Evolutionary conservation across 2,888 invertebrate species (phyloP).

Genomic region (Amaurobius ferox): DNA sequence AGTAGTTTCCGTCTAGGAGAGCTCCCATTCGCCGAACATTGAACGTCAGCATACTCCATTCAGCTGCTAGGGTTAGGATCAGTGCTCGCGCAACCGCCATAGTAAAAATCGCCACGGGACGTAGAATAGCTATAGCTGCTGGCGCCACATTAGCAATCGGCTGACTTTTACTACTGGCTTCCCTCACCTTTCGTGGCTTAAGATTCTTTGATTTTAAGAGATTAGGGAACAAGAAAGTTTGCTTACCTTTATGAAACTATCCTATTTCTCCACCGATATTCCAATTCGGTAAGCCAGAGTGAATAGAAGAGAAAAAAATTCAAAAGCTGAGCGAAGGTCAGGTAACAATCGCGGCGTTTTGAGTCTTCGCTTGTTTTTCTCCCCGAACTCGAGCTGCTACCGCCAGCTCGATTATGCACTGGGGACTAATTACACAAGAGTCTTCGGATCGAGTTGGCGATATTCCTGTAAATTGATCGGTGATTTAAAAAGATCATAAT

Average conservation of each 20-base stretch:
- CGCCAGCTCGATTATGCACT: conserved; percentile 67
- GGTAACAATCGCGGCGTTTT: conserved; percentile 65
- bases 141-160: conserved; percentile 53
- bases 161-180: conserved; percentile 37
- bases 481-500: conserved; percentile 50
- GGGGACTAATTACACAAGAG: conserved; percentile 67
- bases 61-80: conserved; percentile 68
- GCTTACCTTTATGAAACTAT: conserved; percentile 55
- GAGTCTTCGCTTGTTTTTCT: conserved; percentile 50
- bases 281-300: conserved; percentile 12
- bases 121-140: conserved; percentile 53
- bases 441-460: conserved; percentile 66
- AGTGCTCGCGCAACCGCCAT: conserved; percentile 72
- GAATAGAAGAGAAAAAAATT: conserved; percentile 23
- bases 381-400: conserved; percentile 54
- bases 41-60: conserved; percentile 69
- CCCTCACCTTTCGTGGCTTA: conserved; percentile 28
- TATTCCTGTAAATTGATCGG: conserved; percentile 69
- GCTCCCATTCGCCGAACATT: conserved; percentile 70
- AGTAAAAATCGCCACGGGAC: conserved; percentile 66
- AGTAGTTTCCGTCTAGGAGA: conserved; percentile 66
- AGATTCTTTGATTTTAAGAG: conserved; percentile 24
- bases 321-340: conserved; percentile 50
- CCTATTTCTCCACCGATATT: conserved; percentile 29
- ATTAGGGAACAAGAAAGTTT: conserved; percentile 24